Evolutionary conservation across 2,113 vertebrate genomes (phyloP), one percentile per base, ranked within the genome.

Genomic region (Thinocorus orbignyianus): DNA sequence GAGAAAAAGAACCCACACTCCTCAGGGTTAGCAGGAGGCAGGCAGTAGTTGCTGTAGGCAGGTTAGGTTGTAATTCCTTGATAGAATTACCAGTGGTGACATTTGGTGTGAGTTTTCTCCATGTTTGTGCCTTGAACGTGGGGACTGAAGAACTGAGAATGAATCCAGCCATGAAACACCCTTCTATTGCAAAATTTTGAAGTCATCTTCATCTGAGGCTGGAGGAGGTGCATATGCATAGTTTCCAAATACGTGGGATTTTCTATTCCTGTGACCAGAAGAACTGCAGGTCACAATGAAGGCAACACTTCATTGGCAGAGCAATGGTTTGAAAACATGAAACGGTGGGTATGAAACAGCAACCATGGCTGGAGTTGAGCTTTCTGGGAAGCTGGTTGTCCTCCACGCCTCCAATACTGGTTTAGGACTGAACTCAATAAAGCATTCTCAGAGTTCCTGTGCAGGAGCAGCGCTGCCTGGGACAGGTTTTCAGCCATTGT

Each of bases 371-470:
- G 68, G 65, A 69, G 71, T 57, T 93, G 78, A 48, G 35, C 54
- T 82, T 61, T 37, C 31, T 58, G 88, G 55, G 62, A 54, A 78
- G 25, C 88, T 90, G 66, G 5, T 41, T 81, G 84, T n/a, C 68
- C 64, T 65, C 74, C 79, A 1, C 39, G 57, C 33, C 35, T 55
- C 68, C 77, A 41, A 46, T 17, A 48, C 52, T 65, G 22, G 11
- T 13, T 49, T 64, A 90, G 79, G 54, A 69, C 44, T 52, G 30
- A 72, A 61, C 30, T 88, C 68, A 95, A 83, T 94, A 95, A 97
- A 96, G 16, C 64, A 13, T 66, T 83, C 64, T 83, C 62, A 69
- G 68, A 72, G 44, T 26, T 82, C 26, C 22, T 14, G 10, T 49
- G 64, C 48, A 64, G 79, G 58, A 71, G 31, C 24, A 90, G 1